Conservation (phyloP, 2,888 invertebrate species). For the Chydorus sphaericus region DNA sequence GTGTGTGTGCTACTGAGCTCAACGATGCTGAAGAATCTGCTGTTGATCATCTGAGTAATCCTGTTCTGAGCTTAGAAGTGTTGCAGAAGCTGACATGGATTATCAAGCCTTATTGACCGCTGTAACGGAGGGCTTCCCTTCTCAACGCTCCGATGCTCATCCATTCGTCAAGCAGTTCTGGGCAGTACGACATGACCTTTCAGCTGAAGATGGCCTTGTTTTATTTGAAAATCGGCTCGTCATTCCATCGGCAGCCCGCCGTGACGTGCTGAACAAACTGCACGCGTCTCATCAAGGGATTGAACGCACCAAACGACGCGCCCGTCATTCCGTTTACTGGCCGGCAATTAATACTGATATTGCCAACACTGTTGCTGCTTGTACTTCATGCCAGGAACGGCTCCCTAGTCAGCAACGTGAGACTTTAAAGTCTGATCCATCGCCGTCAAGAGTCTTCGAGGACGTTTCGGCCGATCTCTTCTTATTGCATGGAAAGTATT, state of each 20-base stretch:
- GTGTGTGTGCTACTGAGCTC: too few relatives aligned
- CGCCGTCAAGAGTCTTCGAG: constrained; percentile 3
- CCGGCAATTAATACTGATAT: constrained; percentile 16
- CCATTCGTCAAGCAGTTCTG: background rate
- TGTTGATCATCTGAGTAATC: too few relatives aligned
- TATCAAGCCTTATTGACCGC: background rate
- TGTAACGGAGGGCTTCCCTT: constrained; percentile 1
- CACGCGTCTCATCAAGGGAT: constrained; percentile 21
- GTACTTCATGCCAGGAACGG: constrained; percentile 5
- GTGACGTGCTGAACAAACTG: constrained; percentile 17
- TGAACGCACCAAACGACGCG: constrained; percentile 18
- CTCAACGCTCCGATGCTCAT: background rate
- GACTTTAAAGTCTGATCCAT: background rate
- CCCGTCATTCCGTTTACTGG: constrained; percentile 20
- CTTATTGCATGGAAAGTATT: constrained; percentile 1
- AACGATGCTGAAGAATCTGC: too few relatives aligned
- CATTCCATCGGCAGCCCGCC: constrained; percentile 14
- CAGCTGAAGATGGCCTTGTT: constrained; percentile 6
- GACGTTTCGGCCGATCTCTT: constrained; percentile 9
- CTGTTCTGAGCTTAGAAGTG: too few relatives aligned
- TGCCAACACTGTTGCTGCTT: background rate
- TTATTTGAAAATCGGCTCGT: constrained; percentile 13
- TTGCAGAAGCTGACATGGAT: too few relatives aligned
- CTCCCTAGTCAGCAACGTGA: background rate
- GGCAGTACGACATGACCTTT: constrained; percentile 7